These are phyloP conservation scores for Crotalus viridis DNA, from an alignment of 2,113 vertebrate genomes.

Conservation along the genomic window DNA sequence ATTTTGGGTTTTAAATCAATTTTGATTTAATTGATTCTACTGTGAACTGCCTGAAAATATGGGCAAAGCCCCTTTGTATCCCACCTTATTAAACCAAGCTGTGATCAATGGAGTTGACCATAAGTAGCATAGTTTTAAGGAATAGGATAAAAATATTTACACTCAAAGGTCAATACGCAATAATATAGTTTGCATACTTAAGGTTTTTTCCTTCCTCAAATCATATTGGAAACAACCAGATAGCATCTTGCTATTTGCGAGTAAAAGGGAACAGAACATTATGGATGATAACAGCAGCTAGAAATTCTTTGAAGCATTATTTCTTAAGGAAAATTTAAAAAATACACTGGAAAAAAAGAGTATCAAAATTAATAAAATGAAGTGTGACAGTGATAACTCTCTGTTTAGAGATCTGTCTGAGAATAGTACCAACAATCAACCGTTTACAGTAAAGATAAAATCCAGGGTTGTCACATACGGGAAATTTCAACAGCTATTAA, in stretches of 20 bases:
- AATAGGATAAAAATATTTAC: conserved; percentile 68
- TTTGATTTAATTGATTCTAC: not conserved
- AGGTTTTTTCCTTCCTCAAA: conserved; percentile 30
- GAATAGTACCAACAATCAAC: not conserved
- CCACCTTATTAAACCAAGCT: not conserved
- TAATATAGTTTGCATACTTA: conserved; percentile 59
- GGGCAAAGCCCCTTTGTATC: not conserved
- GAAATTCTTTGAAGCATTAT: not conserved
- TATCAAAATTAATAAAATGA: not conserved
- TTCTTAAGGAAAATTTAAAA: not conserved
- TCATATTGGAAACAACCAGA: conserved; percentile 44
- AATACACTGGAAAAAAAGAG: not conserved
- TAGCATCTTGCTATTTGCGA: conserved; percentile 61
- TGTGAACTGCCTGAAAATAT: not conserved
- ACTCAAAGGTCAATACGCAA: conserved; percentile 56
- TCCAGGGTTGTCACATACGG: not conserved
- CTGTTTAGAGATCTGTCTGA: conserved; percentile 42
- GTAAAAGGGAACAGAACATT: conserved; percentile 61
- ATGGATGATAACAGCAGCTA: conserved; percentile 15
- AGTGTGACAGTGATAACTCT: conserved; percentile 41
- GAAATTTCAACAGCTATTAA: not conserved
- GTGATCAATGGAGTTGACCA: not conserved
- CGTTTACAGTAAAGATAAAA: not conserved
- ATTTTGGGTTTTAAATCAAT: not conserved
- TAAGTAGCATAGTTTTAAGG: conserved; percentile 66